Evolutionary conservation across 2,888 invertebrate species (phyloP), one percentile per base, ranked within the genome.

Genomic region (Agrilus cyanescens): DNA sequence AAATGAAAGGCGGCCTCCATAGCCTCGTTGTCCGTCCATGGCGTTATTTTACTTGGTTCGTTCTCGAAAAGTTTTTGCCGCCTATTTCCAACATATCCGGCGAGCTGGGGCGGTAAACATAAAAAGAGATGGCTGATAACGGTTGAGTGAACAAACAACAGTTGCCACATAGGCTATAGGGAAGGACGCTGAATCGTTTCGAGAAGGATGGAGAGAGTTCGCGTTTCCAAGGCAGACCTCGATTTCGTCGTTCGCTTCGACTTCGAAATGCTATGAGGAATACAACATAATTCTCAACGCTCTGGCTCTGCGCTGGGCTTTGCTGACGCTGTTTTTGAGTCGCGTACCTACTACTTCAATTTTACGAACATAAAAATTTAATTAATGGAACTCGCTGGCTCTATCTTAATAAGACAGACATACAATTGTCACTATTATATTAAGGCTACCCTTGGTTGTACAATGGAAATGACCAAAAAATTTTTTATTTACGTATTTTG

Each of bases 61-160:
- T 51, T 51, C 49, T 44, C 47, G 46, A 36, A 46, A 46, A 47
- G 52, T 54, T 57, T 55, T 54, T 54, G 53, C 53, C 55, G 53
- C 51, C 50, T 53, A 51, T 52, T 56, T 53, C 51, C 51, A 50
- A 50, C 50, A 48, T 44, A 47, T 45, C 45, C 44, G 43, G 41
- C 38, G 40, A 40, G 37, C 42, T 40, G 46, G 46, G 46, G 50
- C 50, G 46, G 53, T 55, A 55, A 55, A 54, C 56, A 55, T 48
- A 49, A 54, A 51, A 47, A 50, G 51, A 51, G 51, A 51, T 41
- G 44, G 47, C 40, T 38, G 47, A 47, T 42, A 41, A 45, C 43
- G 45, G 45, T 45, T 38, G 47, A 47, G 41, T 36, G 47, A 44
- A 41, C 41, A 41, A 40, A 47, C 47, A 47, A 45, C 45, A 44